A percentile compares a stretch with the other conserved stretches of the same genome.
Evolutionary conservation across 2,797 vertebrate species (phyloP).

Genomic region (Decapterus maruadsi): DNA sequence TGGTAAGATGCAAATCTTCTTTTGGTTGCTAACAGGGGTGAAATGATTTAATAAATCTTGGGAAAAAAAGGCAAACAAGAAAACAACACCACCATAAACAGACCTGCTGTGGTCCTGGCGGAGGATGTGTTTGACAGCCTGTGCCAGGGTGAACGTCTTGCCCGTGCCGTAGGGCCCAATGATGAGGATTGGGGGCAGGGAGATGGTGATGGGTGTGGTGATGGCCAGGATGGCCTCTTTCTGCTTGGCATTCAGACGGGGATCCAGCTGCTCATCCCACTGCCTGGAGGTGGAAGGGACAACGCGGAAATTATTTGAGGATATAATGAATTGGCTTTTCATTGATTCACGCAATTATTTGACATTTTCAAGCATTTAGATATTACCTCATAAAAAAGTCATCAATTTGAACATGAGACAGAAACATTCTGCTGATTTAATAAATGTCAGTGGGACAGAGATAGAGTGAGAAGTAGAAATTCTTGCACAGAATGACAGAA

Average conservation of each 20-base stretch:
- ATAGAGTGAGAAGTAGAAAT: background rate
- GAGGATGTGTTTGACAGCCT: slow-evolving; percentile 99
- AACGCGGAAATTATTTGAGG: slow-evolving; percentile 10
- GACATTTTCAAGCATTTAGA: background rate
- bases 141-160: slow-evolving; percentile 99
- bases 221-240: slow-evolving; percentile 99
- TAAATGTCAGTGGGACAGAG: slow-evolving; percentile 23
- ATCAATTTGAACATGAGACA: background rate
- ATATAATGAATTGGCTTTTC: slow-evolving; percentile 10
- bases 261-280: slow-evolving; percentile 99
- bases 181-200: slow-evolving; percentile 97
- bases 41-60: background rate
- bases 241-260: slow-evolving; percentile 98
- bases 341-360: background rate
- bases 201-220: slow-evolving; percentile 93
- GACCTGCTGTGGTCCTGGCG: slow-evolving; percentile 95
- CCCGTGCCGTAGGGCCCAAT: slow-evolving; percentile 99
- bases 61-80: background rate
- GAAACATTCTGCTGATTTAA: slow-evolving; percentile 10
- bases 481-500: background rate
- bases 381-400: background rate
- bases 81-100: slow-evolving; percentile 51
- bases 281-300: slow-evolving; percentile 85
- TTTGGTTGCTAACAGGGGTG: background rate
- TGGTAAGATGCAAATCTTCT: background rate